Percentiles rank a stretch among this genome's conserved stretches.
Evolutionary conservation across 2,113 vertebrate species (phyloP).

Genomic region (Formicarius rufipectus): DNA sequence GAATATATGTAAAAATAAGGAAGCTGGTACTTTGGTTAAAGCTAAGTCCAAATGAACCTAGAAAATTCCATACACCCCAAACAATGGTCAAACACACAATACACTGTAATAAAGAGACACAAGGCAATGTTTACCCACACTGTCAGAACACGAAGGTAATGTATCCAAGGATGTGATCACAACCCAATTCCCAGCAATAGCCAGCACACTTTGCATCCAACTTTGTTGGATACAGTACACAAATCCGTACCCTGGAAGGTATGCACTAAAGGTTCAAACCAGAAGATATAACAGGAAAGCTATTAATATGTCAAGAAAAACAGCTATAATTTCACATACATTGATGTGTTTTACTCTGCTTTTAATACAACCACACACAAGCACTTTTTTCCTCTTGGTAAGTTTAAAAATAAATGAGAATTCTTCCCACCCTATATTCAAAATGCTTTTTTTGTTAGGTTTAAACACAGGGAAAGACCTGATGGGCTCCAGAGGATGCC

Average conservation of each 20-base stretch:
- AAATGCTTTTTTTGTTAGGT: background rate
- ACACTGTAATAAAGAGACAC: background rate
- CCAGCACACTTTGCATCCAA: background rate
- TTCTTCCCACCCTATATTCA: background rate
- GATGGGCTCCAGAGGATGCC: accelerated
- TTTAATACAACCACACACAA: background rate
- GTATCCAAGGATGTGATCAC: background rate
- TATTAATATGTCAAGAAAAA: background rate
- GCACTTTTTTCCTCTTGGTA: background rate
- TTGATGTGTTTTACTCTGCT: background rate
- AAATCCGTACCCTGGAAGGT: background rate
- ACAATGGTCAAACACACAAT: background rate
- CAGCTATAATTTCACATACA: background rate
- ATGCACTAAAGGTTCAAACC: background rate
- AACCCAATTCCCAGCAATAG: background rate
- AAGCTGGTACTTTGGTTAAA: background rate
- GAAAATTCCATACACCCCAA: background rate
- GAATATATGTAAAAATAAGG: background rate
- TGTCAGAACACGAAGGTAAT: background rate
- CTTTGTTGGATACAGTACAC: background rate
- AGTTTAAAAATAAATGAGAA: background rate
- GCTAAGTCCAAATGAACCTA: background rate
- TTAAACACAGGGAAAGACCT: background rate
- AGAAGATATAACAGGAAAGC: background rate
- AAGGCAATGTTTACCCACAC: background rate